phyloP scores from a whole-genome alignment of 37 sponge, comb jelly and placozoan species.

The Corticium candelabrum region DNA sequence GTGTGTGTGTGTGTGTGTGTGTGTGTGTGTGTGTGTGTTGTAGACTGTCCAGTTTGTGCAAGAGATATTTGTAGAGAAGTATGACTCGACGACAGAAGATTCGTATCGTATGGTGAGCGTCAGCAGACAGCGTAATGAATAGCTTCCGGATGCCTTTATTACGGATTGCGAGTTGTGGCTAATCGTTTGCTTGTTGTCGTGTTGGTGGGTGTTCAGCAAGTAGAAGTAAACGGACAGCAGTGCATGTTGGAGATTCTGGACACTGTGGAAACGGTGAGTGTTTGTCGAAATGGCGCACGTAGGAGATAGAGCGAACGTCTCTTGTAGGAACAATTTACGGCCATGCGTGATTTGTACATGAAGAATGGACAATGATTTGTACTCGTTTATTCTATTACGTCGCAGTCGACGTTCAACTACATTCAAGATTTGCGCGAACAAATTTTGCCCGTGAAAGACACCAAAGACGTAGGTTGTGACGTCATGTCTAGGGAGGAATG shows the following conservation, averaged over 20 bases:
- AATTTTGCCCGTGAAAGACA: slow-evolving; percentile 94
- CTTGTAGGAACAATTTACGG: slow-evolving; percentile 96
- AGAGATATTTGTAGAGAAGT: slow-evolving; percentile 98
- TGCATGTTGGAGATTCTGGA: slow-evolving; percentile 99
- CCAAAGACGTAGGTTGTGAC: slow-evolving; percentile 67
- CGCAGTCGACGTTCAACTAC: slow-evolving; percentile 98
- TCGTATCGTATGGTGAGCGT: slow-evolving; percentile 87
- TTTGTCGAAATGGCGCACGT: no score
- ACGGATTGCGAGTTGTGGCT: no score
- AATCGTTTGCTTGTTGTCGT: not conserved
- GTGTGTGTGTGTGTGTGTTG: not conserved
- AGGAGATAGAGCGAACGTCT: no score
- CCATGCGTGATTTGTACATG: slow-evolving; percentile 99
- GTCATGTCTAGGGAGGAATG: not conserved
- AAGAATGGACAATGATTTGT: slow-evolving; percentile 99
- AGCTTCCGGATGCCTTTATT: no score
- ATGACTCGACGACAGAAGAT: slow-evolving; percentile 97
- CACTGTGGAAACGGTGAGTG: slow-evolving; percentile 97
- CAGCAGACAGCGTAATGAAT: no score
- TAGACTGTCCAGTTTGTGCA: slow-evolving; percentile 99
- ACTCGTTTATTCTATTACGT: slow-evolving; percentile 93
- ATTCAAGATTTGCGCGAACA: slow-evolving; percentile 89
- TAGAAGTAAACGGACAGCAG: slow-evolving; percentile 91
- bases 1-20: no score
- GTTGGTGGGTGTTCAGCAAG: slow-evolving; percentile 68